phyloP scores from a whole-genome alignment of 2,888 invertebrate genomes.

The Heliconius sara region DNA sequence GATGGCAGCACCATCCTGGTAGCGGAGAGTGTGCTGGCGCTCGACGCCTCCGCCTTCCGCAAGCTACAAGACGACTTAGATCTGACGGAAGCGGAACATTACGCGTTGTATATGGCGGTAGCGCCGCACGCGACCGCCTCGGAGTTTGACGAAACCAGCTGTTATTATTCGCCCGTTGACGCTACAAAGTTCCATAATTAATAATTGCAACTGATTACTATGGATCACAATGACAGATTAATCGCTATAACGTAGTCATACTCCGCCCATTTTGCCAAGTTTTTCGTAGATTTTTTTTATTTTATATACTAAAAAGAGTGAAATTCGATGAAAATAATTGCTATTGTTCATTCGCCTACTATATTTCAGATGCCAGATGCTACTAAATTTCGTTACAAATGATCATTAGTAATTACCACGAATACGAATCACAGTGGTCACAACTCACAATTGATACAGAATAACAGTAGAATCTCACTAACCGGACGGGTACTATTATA shows the following conservation, averaged over 20 bases:
- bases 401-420: too few relatives aligned
- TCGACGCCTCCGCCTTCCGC: constrained; percentile 72
- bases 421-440: too few relatives aligned
- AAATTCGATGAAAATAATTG: too few relatives aligned
- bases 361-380: too few relatives aligned
- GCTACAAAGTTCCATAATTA: constrained; percentile 86
- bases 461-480: too few relatives aligned
- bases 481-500: too few relatives aligned
- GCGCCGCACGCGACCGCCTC: constrained; percentile 94
- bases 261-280: constrained; percentile 34
- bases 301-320: too few relatives aligned
- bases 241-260: not conserved
- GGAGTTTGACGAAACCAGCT: constrained; percentile 94
- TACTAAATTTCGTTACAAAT: too few relatives aligned
- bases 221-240: not conserved
- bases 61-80: constrained; percentile 85
- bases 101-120: constrained; percentile 93
- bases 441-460: too few relatives aligned
- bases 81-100: constrained; percentile 94
- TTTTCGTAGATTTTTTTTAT: not conserved
- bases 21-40: constrained; percentile 80
- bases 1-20: constrained; percentile 85
- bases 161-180: constrained; percentile 93
- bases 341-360: too few relatives aligned
- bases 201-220: not conserved